Evolutionary conservation across 1,140 invertebrate genomes (phyloP), one percentile per base, ranked within the genome.

Genomic region (Chironomus tepperi): DNA sequence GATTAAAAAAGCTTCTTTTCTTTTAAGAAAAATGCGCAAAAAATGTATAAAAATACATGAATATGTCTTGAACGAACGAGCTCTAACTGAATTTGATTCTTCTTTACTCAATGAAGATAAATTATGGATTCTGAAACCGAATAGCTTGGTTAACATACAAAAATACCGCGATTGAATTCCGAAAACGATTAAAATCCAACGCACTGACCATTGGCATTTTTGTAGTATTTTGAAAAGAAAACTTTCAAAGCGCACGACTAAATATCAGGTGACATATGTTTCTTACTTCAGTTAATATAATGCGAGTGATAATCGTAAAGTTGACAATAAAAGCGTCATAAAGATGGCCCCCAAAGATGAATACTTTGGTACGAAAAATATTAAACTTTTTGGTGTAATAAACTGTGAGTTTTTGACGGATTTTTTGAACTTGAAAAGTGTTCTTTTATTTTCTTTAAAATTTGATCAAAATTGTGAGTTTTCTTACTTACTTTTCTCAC

Each of bases 211-310:
- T 34, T 1, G 24, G 24, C 5, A 34, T 34, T 34, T 34, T 34
- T 34, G 24, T 34, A 34, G 24, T 34, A 5, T 5, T 34, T 34
- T 34, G 24, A 34, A 34, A 34, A 34, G 24, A n/a, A 57, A n/a
- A 57, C 9, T 57, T 10, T 47, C 3, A 57, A 15, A 12, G 47
- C 47, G 47, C 47, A 57, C 47, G 47, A 70, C 65, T 15, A 70
- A 19, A 21, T 70, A 70, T 70, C 65, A 70, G 65, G 65, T 70
- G 65, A 70, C 65, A 70, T 16, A 70, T 70, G 65, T 19, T 19
- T 19, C 15, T 70, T 70, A 18, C 16, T 70, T 70, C 65, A 70
- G 65, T 70, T 18, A 70, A 34, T 34, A 34, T 34, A 70, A 70
- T 70, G 65, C 16, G 16, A 70, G 16, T 16, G 47, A 70, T 70